Evolutionary conservation across 2,797 vertebrate genomes (phyloP), one percentile per base, ranked within the genome.

Genomic region (Etheostoma perlongum): DNA sequence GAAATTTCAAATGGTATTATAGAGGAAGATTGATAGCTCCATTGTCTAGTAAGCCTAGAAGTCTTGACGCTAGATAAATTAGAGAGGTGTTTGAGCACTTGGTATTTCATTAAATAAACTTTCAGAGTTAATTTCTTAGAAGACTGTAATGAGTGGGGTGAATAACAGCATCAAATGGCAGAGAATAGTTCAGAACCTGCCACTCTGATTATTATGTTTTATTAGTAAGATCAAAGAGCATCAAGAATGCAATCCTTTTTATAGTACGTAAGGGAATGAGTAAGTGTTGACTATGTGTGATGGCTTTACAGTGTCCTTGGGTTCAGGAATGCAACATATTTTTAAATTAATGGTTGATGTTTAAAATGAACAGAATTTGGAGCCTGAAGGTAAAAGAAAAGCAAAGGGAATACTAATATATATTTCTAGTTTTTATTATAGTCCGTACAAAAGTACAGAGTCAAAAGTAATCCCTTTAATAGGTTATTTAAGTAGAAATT

Each of bases 21-120:
- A 40, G 36, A 40, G 36, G 10, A 40, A 40, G 36, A 40, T 11
- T 12, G 10, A 40, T 8, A 40, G 36, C 36, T 3, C 36, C 10
- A 40, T 11, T 11, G 10, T 40, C 36, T 40, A 40, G 10, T 30
- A 30, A 30, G 30, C 30, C 30, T 30, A 30, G 30, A 30, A 30
- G 30, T 30, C 30, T 30, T 6, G 30, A 30, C 5, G 30, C 30
- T 30, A 30, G 68, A 89, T 57, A 59, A 81, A 81, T 73, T 57
- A 23, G 65, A 74, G 63, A 64, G 67, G 65, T 3, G 10, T 40
- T 73, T 5, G 27, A 82, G 67, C 25, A 33, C 74, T 70, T 81
- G 42, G 78, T 67, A 67, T 83, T 87, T 85, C 55, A 69, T 71
- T 68, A 49, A 77, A 60, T 67, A 54, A 84, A 87, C 52, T 21